Conservation (phyloP, 2,113 vertebrate species). For the Istiophorus platypterus region DNA sequence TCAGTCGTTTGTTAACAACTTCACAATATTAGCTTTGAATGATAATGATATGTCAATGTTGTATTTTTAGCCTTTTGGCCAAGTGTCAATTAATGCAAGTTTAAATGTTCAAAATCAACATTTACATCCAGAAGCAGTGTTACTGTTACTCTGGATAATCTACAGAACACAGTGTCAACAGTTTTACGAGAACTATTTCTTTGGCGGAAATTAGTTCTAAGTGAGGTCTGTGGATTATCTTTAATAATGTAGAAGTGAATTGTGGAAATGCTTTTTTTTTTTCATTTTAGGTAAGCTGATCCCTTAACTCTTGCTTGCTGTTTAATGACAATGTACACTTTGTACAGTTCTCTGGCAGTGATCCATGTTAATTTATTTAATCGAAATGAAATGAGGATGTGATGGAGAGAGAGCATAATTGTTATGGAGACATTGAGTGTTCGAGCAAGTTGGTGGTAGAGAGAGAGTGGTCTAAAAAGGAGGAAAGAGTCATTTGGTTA, state of each 20-base stretch:
- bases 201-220: not conserved
- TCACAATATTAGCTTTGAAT: not conserved
- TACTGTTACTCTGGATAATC: not conserved
- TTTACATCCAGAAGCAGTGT: not conserved
- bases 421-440: slow-evolving; percentile 39
- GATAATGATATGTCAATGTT: not conserved
- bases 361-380: slow-evolving; percentile 34
- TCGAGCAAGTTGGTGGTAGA: slow-evolving; percentile 23
- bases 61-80: not conserved
- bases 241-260: not conserved
- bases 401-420: slow-evolving; percentile 43
- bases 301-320: not conserved
- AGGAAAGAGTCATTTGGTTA: slow-evolving; percentile 60
- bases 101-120: not conserved
- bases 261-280: not conserved
- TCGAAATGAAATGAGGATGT: slow-evolving; percentile 17
- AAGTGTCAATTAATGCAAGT: not conserved
- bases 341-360: not conserved
- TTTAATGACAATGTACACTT: not conserved
- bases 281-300: not conserved
- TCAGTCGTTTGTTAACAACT: not conserved
- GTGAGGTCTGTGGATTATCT: slow-evolving; percentile 10
- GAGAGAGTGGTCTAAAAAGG: slow-evolving; percentile 40
- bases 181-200: slow-evolving; percentile 1
- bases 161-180: not conserved